A percentile compares a stretch with the other conserved stretches of the same genome.
These are phyloP conservation scores for Lasioglossum calceatum DNA, from an alignment of 2,888 invertebrate genomes.

Conservation along the genomic window DNA sequence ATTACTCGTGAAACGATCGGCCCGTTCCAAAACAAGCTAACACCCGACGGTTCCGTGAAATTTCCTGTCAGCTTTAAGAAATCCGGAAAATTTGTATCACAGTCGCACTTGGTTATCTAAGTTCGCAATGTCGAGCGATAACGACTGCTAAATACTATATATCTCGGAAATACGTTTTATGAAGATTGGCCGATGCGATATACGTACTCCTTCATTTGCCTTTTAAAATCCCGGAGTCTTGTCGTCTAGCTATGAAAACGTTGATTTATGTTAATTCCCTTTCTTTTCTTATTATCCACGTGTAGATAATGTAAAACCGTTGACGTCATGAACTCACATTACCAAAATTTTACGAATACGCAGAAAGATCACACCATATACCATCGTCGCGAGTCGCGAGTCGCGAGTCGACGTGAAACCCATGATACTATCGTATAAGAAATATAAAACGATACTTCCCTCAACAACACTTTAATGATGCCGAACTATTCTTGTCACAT, in stretches of 20 bases:
- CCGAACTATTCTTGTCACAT: not conserved
- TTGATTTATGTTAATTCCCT: slow-evolving; percentile 44
- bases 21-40: too few species aligned
- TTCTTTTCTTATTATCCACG: not conserved
- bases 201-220: slow-evolving; percentile 39
- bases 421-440: not conserved
- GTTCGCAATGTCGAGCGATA: slow-evolving; percentile 23
- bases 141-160: not conserved
- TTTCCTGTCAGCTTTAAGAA: not conserved
- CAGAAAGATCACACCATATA: not conserved
- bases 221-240: slow-evolving; percentile 38
- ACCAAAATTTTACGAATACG: not conserved
- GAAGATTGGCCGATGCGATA: slow-evolving; percentile 5
- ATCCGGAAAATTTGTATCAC: not conserved
- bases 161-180: slow-evolving; percentile 20
- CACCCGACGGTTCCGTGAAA: not conserved
- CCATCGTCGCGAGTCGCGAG: not conserved
- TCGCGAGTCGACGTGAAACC: not conserved
- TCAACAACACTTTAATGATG: not conserved
- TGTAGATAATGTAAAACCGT: slow-evolving; percentile 19
- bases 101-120: slow-evolving; percentile 13
- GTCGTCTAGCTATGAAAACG: not conserved
- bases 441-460: not conserved
- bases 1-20: slow-evolving; percentile 1
- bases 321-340: slow-evolving; percentile 38